Conservation (phyloP, 2,113 vertebrate species). For the Pygoscelis antarcticus region DNA sequence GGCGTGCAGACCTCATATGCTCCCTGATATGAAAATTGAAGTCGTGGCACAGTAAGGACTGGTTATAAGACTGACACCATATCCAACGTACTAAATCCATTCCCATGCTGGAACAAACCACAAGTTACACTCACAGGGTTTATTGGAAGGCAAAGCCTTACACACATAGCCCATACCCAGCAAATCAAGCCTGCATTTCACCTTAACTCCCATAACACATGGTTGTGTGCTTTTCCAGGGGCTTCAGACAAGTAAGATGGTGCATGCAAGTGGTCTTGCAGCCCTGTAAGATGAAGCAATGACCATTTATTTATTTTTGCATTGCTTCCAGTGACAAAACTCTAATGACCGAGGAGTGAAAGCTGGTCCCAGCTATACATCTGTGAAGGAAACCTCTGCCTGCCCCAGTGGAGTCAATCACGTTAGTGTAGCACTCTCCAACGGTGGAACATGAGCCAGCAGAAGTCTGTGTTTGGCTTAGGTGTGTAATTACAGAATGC, state of each 20-base stretch:
- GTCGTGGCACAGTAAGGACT: neutral
- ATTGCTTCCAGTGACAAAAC: neutral
- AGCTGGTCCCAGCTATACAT: accelerated
- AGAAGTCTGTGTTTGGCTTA: neutral
- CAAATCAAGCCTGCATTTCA: neutral
- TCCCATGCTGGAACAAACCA: neutral
- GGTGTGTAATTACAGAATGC: neutral
- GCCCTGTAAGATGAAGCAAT: neutral
- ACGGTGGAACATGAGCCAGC: neutral
- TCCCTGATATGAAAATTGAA: neutral
- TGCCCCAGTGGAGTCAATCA: neutral
- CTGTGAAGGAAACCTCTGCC: neutral
- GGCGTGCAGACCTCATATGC: accelerated
- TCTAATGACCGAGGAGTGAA: neutral
- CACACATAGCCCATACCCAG: accelerated
- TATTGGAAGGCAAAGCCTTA: neutral
- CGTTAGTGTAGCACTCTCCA: accelerated
- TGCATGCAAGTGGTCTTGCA: neutral
- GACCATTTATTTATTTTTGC: neutral
- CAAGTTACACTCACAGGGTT: neutral
- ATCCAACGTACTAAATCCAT: neutral
- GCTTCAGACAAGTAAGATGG: neutral
- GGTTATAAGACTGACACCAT: neutral
- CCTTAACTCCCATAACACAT: neutral
- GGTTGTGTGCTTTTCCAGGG: neutral